Percentiles rank a stretch among this genome's conserved stretches.
These are phyloP conservation scores for Ophion ellenae DNA, from an alignment of 2,888 invertebrate species.

Conservation along the genomic window DNA sequence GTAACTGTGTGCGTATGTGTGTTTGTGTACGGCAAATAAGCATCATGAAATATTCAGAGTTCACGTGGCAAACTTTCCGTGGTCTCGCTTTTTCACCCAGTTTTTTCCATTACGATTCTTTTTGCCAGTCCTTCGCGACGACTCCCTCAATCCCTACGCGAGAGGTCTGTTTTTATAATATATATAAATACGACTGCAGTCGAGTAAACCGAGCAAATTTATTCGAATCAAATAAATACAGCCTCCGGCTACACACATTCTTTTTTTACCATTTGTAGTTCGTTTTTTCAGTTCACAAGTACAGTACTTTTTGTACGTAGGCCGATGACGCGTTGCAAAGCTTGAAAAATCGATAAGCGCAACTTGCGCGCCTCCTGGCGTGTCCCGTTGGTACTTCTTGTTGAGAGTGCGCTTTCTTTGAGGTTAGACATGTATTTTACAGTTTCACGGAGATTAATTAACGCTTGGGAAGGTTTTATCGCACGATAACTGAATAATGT, in stretches of 20 bases:
- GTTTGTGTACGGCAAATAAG: slow-evolving; percentile 13
- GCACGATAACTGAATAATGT: background rate
- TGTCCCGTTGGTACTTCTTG: background rate
- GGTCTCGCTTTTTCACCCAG: slow-evolving; percentile 23
- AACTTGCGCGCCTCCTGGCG: background rate
- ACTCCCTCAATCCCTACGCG: background rate
- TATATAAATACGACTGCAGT: too few species aligned
- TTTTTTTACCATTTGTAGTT: background rate
- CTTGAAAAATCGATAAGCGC: background rate
- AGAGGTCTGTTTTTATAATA: background rate
- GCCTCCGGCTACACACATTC: background rate
- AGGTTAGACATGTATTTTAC: background rate
- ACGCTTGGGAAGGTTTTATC: background rate
- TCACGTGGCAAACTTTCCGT: slow-evolving; percentile 19
- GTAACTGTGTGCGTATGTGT: background rate
- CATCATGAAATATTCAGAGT: slow-evolving; percentile 54
- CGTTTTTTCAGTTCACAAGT: background rate
- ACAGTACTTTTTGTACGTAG: background rate
- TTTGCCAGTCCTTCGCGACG: slow-evolving; percentile 17
- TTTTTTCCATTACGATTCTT: slow-evolving; percentile 11
- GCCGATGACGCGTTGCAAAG: background rate
- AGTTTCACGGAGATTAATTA: background rate
- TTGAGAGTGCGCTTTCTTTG: background rate
- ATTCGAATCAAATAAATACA: background rate
- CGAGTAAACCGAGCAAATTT: background rate